A percentile compares a stretch with the other conserved stretches of the same genome.
Evolutionary conservation across 2,888 invertebrate genomes (phyloP).

Genomic region (Parelbella ahira): DNA sequence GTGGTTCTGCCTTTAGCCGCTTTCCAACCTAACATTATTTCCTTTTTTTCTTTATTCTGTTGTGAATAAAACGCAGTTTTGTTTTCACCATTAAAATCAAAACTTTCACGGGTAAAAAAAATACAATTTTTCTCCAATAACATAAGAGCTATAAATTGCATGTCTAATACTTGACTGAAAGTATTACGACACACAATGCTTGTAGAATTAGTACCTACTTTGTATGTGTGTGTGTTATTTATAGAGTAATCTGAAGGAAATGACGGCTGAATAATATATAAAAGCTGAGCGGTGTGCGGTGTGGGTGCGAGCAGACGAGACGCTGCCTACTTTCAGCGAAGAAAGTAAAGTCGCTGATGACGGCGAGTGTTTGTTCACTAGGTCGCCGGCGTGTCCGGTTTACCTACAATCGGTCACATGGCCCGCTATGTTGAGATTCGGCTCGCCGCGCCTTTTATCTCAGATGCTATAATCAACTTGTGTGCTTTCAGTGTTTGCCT

Average conservation of each 20-base stretch:
- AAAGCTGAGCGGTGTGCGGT: no score
- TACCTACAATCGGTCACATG: slow-evolving; percentile 72
- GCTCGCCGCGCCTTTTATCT: slow-evolving; percentile 38
- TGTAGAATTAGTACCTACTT: no score
- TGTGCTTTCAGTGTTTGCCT: slow-evolving; percentile 10
- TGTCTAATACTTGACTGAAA: no score
- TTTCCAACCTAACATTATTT: slow-evolving; percentile 55
- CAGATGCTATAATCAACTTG: slow-evolving; percentile 17
- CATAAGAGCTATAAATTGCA: no score
- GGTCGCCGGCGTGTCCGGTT: slow-evolving; percentile 67
- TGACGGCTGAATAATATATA: no score
- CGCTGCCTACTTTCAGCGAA: slow-evolving; percentile 60
- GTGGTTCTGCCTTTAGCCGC: slow-evolving; percentile 54
- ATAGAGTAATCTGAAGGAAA: no score
- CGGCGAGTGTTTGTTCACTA: slow-evolving; percentile 53
- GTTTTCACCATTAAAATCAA: no score
- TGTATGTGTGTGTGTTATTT: no score
- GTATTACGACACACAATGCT: no score
- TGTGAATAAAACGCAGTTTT: slow-evolving; percentile 1
- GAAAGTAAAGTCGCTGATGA: slow-evolving; percentile 74
- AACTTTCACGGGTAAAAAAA: no score
- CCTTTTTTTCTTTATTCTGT: slow-evolving; percentile 38
- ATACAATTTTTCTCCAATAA: no score
- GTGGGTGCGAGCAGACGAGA: slow-evolving; percentile 8
- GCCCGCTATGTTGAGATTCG: slow-evolving; percentile 70